phyloP scores from a whole-genome alignment of 2,797 vertebrate species.

The Kryptopterus vitreolus region DNA sequence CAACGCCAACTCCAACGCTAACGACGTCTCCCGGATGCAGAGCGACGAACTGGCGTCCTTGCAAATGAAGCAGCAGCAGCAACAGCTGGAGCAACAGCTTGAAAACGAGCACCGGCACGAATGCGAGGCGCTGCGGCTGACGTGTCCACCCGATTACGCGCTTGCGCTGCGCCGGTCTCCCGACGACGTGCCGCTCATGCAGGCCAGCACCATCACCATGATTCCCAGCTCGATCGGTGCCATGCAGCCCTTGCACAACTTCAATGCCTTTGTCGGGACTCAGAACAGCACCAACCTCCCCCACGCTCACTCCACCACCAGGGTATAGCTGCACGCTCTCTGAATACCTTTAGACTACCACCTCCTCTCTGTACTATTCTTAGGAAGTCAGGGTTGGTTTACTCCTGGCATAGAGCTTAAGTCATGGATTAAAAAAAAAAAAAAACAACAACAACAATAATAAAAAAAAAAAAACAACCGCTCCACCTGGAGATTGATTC shows the following conservation, averaged over 20 bases:
- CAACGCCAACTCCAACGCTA: slow-evolving; percentile 76
- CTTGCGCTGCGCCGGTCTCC: slow-evolving; percentile 91
- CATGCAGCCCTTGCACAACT: slow-evolving; percentile 93
- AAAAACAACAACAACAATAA: no score
- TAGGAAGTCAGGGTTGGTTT: slow-evolving; percentile 27
- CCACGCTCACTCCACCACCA: slow-evolving; percentile 92
- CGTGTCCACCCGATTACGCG: slow-evolving; percentile 91
- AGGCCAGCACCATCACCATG: slow-evolving; percentile 96
- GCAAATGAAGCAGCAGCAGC: slow-evolving; percentile 87
- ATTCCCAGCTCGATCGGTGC: slow-evolving; percentile 89
- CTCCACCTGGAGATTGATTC: slow-evolving; percentile 60
- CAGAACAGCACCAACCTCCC: slow-evolving; percentile 95
- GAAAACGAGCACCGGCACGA: slow-evolving; percentile 83
- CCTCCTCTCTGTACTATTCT: slow-evolving; percentile 20
- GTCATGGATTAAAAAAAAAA: slow-evolving; percentile 26
- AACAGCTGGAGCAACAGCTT: slow-evolving; percentile 71
- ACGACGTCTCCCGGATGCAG: slow-evolving; percentile 87
- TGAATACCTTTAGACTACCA: slow-evolving; percentile 33
- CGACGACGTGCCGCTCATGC: slow-evolving; percentile 91
- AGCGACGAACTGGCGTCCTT: slow-evolving; percentile 91
- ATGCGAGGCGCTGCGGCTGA: slow-evolving; percentile 84
- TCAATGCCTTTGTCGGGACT: slow-evolving; percentile 89
- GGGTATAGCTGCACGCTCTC: slow-evolving; percentile 83
- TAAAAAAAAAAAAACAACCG: slow-evolving; percentile 27
- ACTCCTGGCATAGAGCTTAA: slow-evolving; percentile 34